Conservation (phyloP, 2,113 vertebrate genomes). For the Arothron firmamentum region DNA sequence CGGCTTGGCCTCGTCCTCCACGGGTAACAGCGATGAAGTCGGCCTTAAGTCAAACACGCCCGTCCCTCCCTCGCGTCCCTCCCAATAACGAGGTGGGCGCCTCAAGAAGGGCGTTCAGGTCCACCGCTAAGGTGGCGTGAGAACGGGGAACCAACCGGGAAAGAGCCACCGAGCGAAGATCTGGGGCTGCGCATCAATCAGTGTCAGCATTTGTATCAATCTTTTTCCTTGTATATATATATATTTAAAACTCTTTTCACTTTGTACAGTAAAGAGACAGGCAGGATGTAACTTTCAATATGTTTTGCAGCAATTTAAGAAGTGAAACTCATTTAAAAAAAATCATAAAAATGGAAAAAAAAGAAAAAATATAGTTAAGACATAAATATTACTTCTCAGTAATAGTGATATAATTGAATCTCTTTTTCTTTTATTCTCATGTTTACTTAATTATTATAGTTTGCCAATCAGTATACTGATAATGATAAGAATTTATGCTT, state of each 20-base stretch:
- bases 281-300: slow-evolving; percentile 77
- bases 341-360: slow-evolving; percentile 60
- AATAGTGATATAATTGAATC: slow-evolving; percentile 71
- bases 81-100: slow-evolving; percentile 53
- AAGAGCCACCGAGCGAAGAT: slow-evolving; percentile 34
- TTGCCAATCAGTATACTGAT: slow-evolving; percentile 68
- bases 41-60: slow-evolving; percentile 69
- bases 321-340: slow-evolving; percentile 69
- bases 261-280: slow-evolving; percentile 78
- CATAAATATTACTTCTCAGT: slow-evolving; percentile 69
- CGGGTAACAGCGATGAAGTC: slow-evolving; percentile 58
- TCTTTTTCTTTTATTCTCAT: slow-evolving; percentile 69
- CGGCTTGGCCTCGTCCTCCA: slow-evolving; percentile 13
- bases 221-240: slow-evolving; percentile 74
- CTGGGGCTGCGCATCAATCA: slow-evolving; percentile 50
- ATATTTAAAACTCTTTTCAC: slow-evolving; percentile 71
- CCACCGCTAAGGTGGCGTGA: slow-evolving; percentile 28
- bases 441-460: slow-evolving; percentile 72
- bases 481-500: slow-evolving; percentile 68
- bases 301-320: slow-evolving; percentile 77
- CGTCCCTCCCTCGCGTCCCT: neutral
- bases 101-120: slow-evolving; percentile 68
- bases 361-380: slow-evolving; percentile 67
- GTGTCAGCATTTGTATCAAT: slow-evolving; percentile 56
- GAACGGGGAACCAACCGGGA: slow-evolving; percentile 14